phyloP scores from a whole-genome alignment of 2,113 vertebrate species.

The Crotalus tigris region DNA sequence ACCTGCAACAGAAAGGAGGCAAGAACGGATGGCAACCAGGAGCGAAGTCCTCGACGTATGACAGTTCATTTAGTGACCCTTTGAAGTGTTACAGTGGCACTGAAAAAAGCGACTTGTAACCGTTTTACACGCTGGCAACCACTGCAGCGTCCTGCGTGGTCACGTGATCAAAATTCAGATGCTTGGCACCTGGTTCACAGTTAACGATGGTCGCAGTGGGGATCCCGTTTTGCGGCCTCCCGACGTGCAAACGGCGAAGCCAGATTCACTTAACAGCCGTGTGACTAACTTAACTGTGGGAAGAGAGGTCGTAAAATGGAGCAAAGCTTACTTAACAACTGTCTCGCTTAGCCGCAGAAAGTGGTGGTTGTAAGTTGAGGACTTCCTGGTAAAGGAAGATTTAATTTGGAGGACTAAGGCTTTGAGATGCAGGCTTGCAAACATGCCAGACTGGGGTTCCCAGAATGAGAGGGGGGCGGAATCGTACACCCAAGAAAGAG shows the following conservation, averaged over 20 bases:
- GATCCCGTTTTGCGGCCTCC: background rate
- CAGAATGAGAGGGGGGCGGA: no score
- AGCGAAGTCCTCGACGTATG: background rate
- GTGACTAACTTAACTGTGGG: no score
- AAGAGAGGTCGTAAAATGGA: background rate
- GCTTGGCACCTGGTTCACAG: background rate
- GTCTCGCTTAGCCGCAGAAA: background rate
- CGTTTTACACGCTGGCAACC: no score
- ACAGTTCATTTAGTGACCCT: fast-evolving
- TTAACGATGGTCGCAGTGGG: background rate
- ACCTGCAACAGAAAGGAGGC: no score
- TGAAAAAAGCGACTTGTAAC: fast-evolving
- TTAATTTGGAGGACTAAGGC: background rate
- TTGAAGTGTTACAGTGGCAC: background rate
- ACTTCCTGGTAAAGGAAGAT: background rate
- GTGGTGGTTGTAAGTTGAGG: background rate
- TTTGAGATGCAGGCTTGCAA: background rate
- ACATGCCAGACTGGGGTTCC: no score
- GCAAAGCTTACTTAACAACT: background rate
- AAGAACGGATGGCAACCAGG: background rate
- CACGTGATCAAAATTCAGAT: background rate
- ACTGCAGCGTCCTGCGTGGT: fast-evolving
- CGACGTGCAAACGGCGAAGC: background rate
- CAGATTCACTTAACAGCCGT: background rate
- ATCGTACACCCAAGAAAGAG: no score